Percentiles rank a stretch among this genome's conserved stretches.
Evolutionary conservation across 1,140 invertebrate species (phyloP).

Genomic region (Trichonephila inaurata): DNA sequence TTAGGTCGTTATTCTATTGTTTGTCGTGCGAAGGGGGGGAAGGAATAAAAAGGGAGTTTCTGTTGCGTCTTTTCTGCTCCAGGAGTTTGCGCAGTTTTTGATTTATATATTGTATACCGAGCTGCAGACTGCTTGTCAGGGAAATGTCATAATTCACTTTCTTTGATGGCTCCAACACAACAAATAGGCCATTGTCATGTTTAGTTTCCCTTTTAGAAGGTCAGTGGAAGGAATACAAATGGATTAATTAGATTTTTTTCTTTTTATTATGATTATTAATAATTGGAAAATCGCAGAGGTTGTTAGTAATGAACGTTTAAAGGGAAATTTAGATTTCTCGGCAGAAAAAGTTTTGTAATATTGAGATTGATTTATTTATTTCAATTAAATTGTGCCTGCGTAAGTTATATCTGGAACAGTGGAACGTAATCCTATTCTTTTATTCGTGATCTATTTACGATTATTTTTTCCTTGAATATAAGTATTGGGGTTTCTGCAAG

Average conservation of each 20-base stretch:
- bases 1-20: neutral
- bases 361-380: neutral
- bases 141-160: neutral
- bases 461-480: neutral
- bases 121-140: neutral
- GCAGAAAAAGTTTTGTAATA: neutral
- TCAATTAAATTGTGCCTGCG: neutral
- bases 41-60: neutral
- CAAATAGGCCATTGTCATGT: conserved; percentile 24
- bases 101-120: conserved; percentile 20
- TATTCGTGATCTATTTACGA: conserved; percentile 6
- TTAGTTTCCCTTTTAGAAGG: neutral
- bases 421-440: neutral
- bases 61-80: neutral
- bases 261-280: neutral
- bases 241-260: neutral
- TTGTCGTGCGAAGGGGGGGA: no score
- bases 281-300: neutral
- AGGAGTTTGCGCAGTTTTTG: neutral
- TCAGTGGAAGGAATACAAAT: neutral
- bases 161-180: neutral
- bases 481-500: neutral
- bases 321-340: neutral
- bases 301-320: neutral
- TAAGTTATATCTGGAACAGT: neutral